A percentile compares a stretch with the other conserved stretches of the same genome.
Evolutionary conservation across 2,797 vertebrate genomes (phyloP).

Genomic region (Ctenochaetus hawaiiensis): DNA sequence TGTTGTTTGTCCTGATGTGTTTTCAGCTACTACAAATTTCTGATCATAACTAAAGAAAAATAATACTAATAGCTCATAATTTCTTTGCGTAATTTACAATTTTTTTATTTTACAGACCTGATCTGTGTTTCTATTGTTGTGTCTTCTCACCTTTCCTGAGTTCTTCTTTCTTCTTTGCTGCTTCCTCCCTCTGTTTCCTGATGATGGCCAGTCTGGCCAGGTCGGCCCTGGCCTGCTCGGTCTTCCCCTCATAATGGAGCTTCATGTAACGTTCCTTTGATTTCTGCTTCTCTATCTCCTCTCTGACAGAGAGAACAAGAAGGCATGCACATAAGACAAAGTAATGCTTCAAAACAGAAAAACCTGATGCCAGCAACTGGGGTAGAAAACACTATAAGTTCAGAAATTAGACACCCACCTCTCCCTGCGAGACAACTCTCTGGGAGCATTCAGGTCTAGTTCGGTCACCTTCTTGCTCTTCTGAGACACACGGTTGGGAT

Average conservation of each 20-base stretch:
- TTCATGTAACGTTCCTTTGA: conserved; percentile 90
- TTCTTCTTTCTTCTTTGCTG: conserved; percentile 86
- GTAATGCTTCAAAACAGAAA: not conserved
- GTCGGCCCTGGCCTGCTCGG: conserved; percentile 87
- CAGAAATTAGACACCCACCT: conserved; percentile 70
- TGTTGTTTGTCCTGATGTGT: too few species aligned
- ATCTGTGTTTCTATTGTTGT: rapidly evolving
- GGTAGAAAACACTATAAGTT: not conserved
- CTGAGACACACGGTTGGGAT: conserved; percentile 87
- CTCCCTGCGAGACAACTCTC: conserved; percentile 86
- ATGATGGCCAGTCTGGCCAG: conserved; percentile 88
- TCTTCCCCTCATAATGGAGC: conserved; percentile 89
- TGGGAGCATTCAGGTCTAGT: conserved; percentile 78
- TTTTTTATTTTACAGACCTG: not conserved
- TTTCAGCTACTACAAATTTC: not conserved
- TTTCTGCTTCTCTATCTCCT: conserved; percentile 90
- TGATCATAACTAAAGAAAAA: not conserved
- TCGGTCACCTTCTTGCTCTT: conserved; percentile 87
- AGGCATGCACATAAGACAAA: not conserved
- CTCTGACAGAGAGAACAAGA: conserved; percentile 67
- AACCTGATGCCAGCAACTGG: too few species aligned
- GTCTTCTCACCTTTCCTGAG: conserved; percentile 81
- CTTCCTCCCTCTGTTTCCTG: conserved; percentile 89
- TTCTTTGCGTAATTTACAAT: too few species aligned
- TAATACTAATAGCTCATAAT: too few species aligned